Base-by-base conservation (phyloP, 1,140 invertebrate genomes). In the Panagrolaimus sp. region DNA sequence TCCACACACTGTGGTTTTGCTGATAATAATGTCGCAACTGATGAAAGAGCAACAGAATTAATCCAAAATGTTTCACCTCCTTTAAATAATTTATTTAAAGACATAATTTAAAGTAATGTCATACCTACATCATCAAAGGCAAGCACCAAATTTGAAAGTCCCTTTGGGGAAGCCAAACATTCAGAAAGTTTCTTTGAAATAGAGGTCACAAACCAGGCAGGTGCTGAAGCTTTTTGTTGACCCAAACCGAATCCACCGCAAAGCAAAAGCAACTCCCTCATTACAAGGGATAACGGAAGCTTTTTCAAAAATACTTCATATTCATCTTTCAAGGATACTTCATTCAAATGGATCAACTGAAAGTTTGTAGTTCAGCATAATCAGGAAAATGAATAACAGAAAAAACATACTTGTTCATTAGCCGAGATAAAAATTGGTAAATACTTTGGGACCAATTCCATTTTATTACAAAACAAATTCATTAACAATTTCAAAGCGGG, bases 41-140 rank as follows among this genome's bases (percentile, higher is more conserved):
- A 21, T 2, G 52, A 26, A 12, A 58, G 52, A 12, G 28, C 28
- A 28, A 58, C 52, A 0, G 52, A 21, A 28, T 58, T 58, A 12
- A n/a, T 21, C 52, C 52, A 58, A 28, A 58, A 58, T 12, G 52
- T n/a, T 58, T 58, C 52, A 24, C 52, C 52, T 21, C 52, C 52
- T 58, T 26, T 26, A 52, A 21, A 58, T 58, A 38, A 38, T 38
- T 7, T 38, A 38, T 38, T 38, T 38, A 4, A 38, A 38, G 32
- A 38, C 32, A 2, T 38, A 38, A 38, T 4, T 38, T 38, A 38
- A 38, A 58, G 17, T 26, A 58, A n/a, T 21, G 28, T 28, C 52
- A 12, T 58, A 58, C 52, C 52, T 3, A 58, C 10, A 21, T 58
- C 52, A 58, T 58, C 28, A 21, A 58, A 58, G 8, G 52, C 52